Conservation (phyloP, 2,113 vertebrate species). For the Mirza zaza region DNA sequence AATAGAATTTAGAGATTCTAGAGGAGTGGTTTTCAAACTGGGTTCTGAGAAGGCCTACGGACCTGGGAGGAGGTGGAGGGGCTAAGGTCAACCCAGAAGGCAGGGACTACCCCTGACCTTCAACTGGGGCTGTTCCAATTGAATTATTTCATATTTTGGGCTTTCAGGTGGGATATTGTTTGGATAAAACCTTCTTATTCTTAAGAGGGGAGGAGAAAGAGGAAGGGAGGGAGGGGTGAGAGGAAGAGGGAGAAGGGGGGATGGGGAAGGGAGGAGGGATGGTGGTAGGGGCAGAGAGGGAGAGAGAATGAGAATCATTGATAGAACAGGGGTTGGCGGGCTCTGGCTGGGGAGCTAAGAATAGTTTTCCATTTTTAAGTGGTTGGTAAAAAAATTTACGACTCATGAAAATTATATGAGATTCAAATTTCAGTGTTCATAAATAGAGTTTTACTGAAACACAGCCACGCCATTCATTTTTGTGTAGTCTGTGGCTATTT, state of each 20-base stretch:
- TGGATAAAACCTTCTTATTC: background rate
- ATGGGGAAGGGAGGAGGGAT: no score
- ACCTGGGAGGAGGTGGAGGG: background rate
- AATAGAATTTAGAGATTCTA: background rate
- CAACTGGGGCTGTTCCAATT: background rate
- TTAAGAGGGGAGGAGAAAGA: background rate
- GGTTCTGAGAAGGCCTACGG: background rate
- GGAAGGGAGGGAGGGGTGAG: no score
- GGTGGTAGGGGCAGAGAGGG: no score
- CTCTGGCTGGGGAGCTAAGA: background rate
- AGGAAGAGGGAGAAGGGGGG: no score
- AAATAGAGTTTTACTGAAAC: background rate
- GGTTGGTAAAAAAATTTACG: background rate
- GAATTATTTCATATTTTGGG: background rate
- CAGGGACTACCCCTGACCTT: background rate
- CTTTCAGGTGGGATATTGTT: background rate
- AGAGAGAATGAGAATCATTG: background rate
- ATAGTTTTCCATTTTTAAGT: conserved; percentile 5
- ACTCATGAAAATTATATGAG: conserved; percentile 10
- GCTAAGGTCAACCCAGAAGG: background rate
- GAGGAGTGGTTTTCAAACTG: background rate
- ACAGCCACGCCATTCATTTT: background rate
- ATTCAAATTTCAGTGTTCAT: background rate
- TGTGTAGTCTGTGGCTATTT: background rate
- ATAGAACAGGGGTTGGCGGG: background rate